These are phyloP conservation scores for Sebastes diaconus DNA, from an alignment of 2,797 vertebrate species.

Conservation along the genomic window DNA sequence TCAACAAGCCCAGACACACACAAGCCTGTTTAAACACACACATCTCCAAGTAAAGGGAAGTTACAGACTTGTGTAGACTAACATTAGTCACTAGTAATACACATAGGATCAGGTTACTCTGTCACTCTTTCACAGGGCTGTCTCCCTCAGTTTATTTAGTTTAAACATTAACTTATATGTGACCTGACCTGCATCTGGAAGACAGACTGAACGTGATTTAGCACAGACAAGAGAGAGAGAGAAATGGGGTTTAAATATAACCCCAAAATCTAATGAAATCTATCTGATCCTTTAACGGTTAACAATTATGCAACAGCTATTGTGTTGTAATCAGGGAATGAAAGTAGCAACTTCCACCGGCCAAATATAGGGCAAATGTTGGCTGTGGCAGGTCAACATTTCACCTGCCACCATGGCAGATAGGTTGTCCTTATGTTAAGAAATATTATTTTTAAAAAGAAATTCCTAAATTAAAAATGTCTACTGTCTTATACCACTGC, in stretches of 20 bases:
- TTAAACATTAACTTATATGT: slow-evolving; percentile 14
- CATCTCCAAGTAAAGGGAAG: neutral
- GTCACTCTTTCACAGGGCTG: neutral
- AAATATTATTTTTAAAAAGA: no score
- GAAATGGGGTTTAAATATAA: neutral
- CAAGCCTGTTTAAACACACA: neutral
- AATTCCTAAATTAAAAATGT: no score
- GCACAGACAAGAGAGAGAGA: neutral
- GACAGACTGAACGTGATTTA: neutral
- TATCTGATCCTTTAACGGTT: neutral
- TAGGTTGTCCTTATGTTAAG: no score
- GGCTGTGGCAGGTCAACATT: no score
- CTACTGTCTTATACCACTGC: no score
- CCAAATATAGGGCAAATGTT: no score
- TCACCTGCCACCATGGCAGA: no score
- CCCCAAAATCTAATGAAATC: neutral
- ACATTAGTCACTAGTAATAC: neutral
- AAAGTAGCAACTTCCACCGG: no score
- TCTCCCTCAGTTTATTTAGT: neutral
- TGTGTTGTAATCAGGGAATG: neutral
- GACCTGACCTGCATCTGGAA: neutral
- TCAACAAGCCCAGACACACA: neutral
- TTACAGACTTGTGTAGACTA: neutral
- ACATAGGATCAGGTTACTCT: neutral
- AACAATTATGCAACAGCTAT: neutral